phyloP scores from a whole-genome alignment of 1,140 invertebrate species.

The Doryteuthis pealeii region DNA sequence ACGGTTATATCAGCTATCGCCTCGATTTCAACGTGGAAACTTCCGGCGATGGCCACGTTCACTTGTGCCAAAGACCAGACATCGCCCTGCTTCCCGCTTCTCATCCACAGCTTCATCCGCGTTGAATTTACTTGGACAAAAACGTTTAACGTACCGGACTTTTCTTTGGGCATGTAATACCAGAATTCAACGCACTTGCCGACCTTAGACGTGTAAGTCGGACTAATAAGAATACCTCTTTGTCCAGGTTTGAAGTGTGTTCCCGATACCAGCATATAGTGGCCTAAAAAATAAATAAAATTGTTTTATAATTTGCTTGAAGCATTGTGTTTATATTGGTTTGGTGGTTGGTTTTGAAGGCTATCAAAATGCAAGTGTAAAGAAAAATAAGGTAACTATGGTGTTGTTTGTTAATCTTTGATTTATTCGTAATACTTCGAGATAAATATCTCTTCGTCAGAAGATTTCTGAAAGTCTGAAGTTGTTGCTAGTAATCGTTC shows the following conservation, averaged over 20 bases:
- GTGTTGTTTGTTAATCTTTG: too few relatives aligned
- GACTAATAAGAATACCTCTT: background rate
- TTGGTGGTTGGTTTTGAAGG: too few relatives aligned
- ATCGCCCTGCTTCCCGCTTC: background rate
- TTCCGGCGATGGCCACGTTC: background rate
- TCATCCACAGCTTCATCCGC: background rate
- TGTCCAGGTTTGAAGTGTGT: background rate
- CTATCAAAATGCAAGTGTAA: too few relatives aligned
- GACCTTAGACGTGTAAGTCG: background rate
- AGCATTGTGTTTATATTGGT: too few relatives aligned
- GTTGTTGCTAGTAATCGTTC: too few relatives aligned
- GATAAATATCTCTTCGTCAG: too few relatives aligned
- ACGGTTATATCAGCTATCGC: slow-evolving; percentile 34
- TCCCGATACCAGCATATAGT: too few relatives aligned
- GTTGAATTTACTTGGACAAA: background rate
- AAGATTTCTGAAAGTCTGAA: too few relatives aligned
- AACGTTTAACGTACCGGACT: background rate
- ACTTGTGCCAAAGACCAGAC: background rate
- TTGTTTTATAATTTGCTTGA: too few relatives aligned
- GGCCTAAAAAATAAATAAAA: too few relatives aligned
- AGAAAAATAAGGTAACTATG: too few relatives aligned
- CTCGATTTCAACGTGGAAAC: slow-evolving; percentile 44
- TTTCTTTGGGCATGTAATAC: background rate
- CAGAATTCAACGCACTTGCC: background rate
- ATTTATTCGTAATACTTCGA: too few relatives aligned